Percentiles rank a stretch among this genome's conserved stretches.
phyloP scores from a whole-genome alignment of 2,113 vertebrate genomes.

The Himantopus leucocephalus region DNA sequence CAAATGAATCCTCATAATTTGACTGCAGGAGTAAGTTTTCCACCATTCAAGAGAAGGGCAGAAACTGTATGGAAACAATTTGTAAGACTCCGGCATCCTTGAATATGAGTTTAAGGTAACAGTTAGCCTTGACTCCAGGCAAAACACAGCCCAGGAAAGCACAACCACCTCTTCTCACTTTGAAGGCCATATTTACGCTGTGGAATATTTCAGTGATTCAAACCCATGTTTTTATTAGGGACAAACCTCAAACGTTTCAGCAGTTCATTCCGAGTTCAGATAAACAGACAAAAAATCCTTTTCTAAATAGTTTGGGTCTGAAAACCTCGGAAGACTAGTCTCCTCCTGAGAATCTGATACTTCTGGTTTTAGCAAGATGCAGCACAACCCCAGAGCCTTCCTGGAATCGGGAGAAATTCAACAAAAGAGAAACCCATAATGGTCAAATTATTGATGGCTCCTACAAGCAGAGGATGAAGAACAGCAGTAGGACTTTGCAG shows the following conservation, averaged over 20 bases:
- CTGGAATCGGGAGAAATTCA: not conserved
- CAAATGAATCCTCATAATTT: not conserved
- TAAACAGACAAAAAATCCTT: slow-evolving; percentile 36
- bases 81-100: not conserved
- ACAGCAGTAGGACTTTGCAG: not conserved
- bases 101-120: not conserved
- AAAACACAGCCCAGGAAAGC: not conserved
- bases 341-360: not conserved
- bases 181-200: not conserved
- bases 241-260: slow-evolving; percentile 25
- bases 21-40: not conserved
- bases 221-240: not conserved
- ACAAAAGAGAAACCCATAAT: not conserved
- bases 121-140: not conserved
- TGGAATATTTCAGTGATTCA: not conserved
- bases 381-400: not conserved
- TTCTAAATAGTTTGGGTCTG: slow-evolving; percentile 10
- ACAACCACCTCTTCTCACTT: not conserved
- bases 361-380: not conserved
- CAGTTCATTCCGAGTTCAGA: slow-evolving; percentile 31
- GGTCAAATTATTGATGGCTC: not conserved
- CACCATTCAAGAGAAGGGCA: not conserved
- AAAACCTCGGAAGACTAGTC: not conserved
- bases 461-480: not conserved
- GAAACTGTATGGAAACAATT: not conserved